Conservation (phyloP, 2,113 vertebrate genomes). For the Toxostoma redivivum region DNA sequence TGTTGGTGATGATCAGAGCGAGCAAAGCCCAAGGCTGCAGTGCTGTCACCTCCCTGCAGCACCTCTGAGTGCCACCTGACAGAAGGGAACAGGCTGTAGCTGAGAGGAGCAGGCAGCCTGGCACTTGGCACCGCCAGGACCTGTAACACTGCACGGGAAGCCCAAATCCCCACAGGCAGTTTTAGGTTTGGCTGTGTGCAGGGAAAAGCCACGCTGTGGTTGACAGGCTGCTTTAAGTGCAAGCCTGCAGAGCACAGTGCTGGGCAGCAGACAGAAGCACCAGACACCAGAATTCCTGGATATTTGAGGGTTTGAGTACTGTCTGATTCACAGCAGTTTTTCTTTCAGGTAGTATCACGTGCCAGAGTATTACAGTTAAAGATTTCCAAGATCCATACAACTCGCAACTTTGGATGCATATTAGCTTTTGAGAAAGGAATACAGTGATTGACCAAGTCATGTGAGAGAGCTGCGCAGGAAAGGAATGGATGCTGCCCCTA, state of each 20-base stretch:
- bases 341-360: accelerated
- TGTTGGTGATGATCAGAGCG: neutral
- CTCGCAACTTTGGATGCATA: neutral
- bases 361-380: neutral
- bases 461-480: neutral
- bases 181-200: neutral
- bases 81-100: neutral
- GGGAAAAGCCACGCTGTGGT: neutral
- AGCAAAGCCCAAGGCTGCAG: neutral
- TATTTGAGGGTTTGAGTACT: neutral
- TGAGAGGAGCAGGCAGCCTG: neutral
- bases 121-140: neutral
- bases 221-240: neutral
- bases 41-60: neutral
- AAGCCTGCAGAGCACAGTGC: neutral
- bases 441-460: neutral
- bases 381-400: neutral
- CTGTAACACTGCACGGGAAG: neutral
- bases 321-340: neutral
- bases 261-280: neutral
- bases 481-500: neutral
- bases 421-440: neutral
- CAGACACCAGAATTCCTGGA: neutral
- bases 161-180: neutral
- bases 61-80: neutral